These are phyloP conservation scores for Nannoperca australis DNA, from an alignment of 2,797 vertebrate species.

Conservation along the genomic window DNA sequence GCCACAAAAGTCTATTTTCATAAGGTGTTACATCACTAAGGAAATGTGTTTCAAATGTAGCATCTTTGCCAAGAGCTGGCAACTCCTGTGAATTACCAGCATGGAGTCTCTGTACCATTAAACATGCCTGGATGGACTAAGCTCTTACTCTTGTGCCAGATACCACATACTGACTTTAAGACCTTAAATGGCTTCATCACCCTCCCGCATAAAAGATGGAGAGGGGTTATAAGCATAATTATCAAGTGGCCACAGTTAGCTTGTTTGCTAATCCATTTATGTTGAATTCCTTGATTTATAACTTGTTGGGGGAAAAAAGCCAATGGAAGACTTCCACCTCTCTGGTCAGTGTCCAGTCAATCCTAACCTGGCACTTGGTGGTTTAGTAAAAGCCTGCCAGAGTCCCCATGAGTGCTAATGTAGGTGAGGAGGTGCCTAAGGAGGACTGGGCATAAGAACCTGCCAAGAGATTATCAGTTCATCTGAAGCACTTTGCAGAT, in stretches of 20 bases:
- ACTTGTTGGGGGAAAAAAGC: conserved; percentile 5
- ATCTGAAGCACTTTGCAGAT: conserved; percentile 59
- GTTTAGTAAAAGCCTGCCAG: conserved; percentile 63
- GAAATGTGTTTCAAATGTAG: conserved; percentile 46
- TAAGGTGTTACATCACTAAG: conserved; percentile 34
- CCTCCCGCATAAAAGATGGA: conserved; percentile 32
- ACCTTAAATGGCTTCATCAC: conserved; percentile 63
- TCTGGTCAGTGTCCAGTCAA: conserved; percentile 41
- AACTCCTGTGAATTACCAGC: conserved; percentile 49
- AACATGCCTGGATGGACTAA: conserved; percentile 64
- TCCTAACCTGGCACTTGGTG: conserved; percentile 55
- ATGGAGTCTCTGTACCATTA: conserved; percentile 59
- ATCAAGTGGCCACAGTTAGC: conserved; percentile 27
- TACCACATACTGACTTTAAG: conserved; percentile 56
- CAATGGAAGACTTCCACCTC: conserved; percentile 23
- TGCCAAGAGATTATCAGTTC: conserved; percentile 78
- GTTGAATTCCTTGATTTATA: conserved; percentile 32
- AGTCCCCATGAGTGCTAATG: conserved; percentile 55
- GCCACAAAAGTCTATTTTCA: conserved; percentile 38
- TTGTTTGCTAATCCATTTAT: conserved; percentile 52
- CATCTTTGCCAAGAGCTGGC: conserved; percentile 59
- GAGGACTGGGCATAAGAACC: conserved; percentile 60
- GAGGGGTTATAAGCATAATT: conserved; percentile 5
- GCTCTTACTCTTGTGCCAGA: conserved; percentile 57
- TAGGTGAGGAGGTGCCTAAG: conserved; percentile 61